Base-by-base conservation (phyloP, 2,113 vertebrate species). In the Oophaga pumilio region DNA sequence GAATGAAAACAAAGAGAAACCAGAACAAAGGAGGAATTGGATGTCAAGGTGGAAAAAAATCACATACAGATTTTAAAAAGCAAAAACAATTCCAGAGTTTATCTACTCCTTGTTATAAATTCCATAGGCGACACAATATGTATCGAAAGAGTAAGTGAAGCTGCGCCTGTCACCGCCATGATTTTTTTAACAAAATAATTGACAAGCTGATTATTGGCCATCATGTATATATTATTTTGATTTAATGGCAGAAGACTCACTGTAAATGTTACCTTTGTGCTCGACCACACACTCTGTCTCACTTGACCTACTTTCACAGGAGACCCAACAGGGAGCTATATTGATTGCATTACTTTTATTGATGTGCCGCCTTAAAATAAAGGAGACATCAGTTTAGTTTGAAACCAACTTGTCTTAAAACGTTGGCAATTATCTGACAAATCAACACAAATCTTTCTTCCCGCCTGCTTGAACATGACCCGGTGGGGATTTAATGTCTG, bases 381-480 rank as follows among this genome's bases (percentile, higher is more conserved):
- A 66, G 81, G 73, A 62, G 43, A 66, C 49, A 49, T 79, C 62
- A 59, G 20, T 77, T n/a, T 59, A 59, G 20, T 77, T n/a, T 59
- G 2, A 57, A 26, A 79, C 49, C 62, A 81, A 80, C 15, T 10
- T 78, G 76, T 80, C 50, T 28, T n/a, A 56, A 76, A 82, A 76
- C 26, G 76, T 71, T 24, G 77, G 28, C 69, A 82, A 87, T 87
- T 73, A 82, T 87, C 28, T 82, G 28, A 17, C 6, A 82, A 66
- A 87, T 87, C 78, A 87, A 82, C 86, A 82, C 20, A 62, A 74
- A 81, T 59, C 20, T 28, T 77, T 60, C 77, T 68, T 28, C 85
- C 50, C n/a, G 14, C 74, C 78, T 82, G 73, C 68, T 79, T 87
- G 53, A 9, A 76, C 26, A 64, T 26, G 18, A 26, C n/a, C 86